Evolutionary conservation across 2,888 invertebrate genomes (phyloP).

Genomic region (Eupelmus urozonus): DNA sequence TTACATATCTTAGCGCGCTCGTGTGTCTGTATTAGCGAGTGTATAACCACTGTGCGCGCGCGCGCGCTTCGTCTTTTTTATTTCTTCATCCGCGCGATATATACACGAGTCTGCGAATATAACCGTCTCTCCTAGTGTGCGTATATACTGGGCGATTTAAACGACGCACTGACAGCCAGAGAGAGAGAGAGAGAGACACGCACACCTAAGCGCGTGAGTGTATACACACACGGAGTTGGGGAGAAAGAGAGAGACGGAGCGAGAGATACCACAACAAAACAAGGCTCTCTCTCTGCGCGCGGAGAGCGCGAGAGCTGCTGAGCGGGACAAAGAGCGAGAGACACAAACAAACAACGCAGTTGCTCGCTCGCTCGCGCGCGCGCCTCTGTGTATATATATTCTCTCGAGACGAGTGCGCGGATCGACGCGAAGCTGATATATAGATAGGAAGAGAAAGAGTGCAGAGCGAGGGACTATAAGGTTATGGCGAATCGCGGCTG

Average conservation of each 20-base stretch:
- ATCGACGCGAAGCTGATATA: neutral
- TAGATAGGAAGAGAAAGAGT: neutral
- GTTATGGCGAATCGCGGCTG: constrained; percentile 40
- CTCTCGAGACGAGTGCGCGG: neutral
- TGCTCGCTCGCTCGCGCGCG: too few species aligned
- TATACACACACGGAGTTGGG: neutral
- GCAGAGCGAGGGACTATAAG: neutral
- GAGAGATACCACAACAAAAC: constrained; percentile 43
- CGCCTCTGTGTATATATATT: too few species aligned
- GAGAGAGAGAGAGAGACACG: constrained; percentile 59
- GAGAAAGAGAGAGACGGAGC: constrained; percentile 60
- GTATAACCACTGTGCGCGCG: too few species aligned
- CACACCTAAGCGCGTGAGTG: constrained; percentile 45
- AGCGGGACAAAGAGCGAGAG: constrained; percentile 53
- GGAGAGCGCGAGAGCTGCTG: neutral
- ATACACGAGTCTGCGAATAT: neutral
- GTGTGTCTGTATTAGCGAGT: too few species aligned
- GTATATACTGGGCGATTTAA: neutral
- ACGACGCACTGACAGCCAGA: constrained; percentile 35
- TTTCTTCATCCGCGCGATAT: too few species aligned
- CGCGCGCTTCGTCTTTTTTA: too few species aligned
- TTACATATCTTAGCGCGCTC: too few species aligned
- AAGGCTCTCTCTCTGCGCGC: constrained; percentile 16
- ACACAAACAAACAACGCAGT: constrained; percentile 66
- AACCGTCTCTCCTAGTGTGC: neutral